Evolutionary conservation across 2,113 vertebrate genomes (phyloP), one percentile per base, ranked within the genome.

Genomic region (Eptatretus burgeri): DNA sequence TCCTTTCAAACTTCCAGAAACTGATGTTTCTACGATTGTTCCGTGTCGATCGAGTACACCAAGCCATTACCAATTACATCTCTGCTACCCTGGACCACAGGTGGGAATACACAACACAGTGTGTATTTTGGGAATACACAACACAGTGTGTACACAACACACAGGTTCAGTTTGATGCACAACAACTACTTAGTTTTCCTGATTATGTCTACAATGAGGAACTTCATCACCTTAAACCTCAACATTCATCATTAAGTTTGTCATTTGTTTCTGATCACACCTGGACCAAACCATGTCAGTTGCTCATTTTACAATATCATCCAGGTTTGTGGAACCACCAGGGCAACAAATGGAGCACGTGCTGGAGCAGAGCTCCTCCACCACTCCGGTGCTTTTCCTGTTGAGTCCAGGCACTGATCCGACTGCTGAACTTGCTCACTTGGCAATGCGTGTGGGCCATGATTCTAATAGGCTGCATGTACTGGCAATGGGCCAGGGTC

Each of bases 401-500:
- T 74, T 96, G 64, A 93, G 87, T 66, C 83, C 87, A 1, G 91
- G 91, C 66, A 88, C 79, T 2, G 89, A 96, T 71, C 87, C 91
- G 3, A 79, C 82, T 63, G 77, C 68, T 63, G 87, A 98, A 68
- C 81, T 98, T 12, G 81, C 78, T 78, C 93, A 93, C 67, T 71
- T 96, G 65, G 84, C 87, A 0, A 83, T 88, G 64, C 76, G 72
- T 51, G 77, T 70, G 0, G 82, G 81, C 14, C 85, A 91, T 68
- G 81, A 76, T 65, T 79, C 77, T 18, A 82, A 71, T 66, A 80
- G 79, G 65, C 81, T 94, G 67, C 84, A 82, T 66, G 80, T 86
- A 69, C 82, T 98, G 1, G 89, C 87, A 17, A 93, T 98, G 91
- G 91, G 91, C 19, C 87, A 98, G 72, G 86, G 91, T 14, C 91